These are phyloP conservation scores for Chunga burmeisteri DNA, from an alignment of 2,113 vertebrate genomes.

Conservation along the genomic window DNA sequence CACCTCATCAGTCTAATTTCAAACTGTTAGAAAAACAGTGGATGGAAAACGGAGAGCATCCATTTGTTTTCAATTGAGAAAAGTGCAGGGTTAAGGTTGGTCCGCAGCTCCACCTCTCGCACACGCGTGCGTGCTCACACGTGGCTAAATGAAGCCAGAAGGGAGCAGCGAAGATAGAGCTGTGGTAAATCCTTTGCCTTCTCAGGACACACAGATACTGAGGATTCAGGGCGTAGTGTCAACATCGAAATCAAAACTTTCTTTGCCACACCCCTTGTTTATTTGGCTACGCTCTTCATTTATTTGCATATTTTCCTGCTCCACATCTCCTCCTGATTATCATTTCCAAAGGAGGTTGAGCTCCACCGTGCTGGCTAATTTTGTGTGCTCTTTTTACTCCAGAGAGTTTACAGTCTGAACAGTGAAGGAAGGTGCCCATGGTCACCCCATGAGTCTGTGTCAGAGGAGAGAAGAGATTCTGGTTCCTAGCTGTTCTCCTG, in stretches of 20 bases:
- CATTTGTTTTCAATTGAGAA: slow-evolving; percentile 26
- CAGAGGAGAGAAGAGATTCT: neutral
- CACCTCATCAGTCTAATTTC: slow-evolving; percentile 16
- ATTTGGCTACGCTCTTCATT: neutral
- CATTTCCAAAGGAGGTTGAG: neutral
- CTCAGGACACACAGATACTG: neutral
- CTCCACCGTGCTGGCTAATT: accelerated
- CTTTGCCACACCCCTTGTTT: neutral
- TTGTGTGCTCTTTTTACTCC: neutral
- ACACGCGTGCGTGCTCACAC: neutral
- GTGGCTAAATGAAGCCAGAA: neutral
- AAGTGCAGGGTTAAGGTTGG: neutral
- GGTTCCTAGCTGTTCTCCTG: neutral
- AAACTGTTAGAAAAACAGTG: slow-evolving; percentile 39
- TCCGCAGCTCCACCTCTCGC: neutral
- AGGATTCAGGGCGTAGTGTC: accelerated
- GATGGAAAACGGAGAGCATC: neutral
- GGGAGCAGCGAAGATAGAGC: neutral
- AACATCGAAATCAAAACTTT: neutral
- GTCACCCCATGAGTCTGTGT: neutral
- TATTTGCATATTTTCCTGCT: neutral
- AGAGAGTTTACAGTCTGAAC: neutral
- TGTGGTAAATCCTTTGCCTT: neutral
- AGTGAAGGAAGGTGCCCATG: neutral
- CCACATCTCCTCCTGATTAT: neutral